Percentiles rank a stretch among this genome's conserved stretches.
Conservation (phyloP, 2,797 vertebrate genomes). For the Setipinna tenuifilis region DNA sequence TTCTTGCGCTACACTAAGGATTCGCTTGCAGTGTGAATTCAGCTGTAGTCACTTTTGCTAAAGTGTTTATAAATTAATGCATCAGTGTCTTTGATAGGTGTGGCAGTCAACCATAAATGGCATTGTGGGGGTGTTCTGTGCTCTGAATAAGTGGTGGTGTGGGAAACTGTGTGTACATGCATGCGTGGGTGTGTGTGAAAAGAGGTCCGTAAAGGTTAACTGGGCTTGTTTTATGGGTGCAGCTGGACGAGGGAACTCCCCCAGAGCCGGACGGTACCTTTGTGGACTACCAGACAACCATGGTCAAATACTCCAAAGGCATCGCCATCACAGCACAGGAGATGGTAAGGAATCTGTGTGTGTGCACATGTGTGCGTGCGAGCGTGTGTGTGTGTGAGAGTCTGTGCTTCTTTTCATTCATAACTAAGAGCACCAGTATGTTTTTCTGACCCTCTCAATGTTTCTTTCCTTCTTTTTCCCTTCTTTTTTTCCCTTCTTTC, state of each 20-base stretch:
- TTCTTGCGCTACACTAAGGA: no score
- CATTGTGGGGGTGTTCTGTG: background rate
- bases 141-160: slow-evolving; percentile 1
- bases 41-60: background rate
- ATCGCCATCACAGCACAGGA: slow-evolving; percentile 97
- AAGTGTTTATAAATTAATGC: background rate
- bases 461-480: background rate
- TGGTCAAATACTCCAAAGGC: slow-evolving; percentile 97
- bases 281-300: slow-evolving; percentile 98
- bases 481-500: background rate
- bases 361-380: slow-evolving; percentile 10
- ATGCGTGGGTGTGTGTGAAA: background rate
- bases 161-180: background rate
- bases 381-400: background rate
- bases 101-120: background rate
- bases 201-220: background rate
- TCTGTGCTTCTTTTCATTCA: background rate
- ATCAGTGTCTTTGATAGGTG: background rate
- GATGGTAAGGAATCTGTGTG: slow-evolving; percentile 84
- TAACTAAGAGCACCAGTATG: background rate
- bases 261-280: slow-evolving; percentile 93
- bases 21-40: background rate
- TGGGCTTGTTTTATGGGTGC: slow-evolving; percentile 1
- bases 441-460: background rate
- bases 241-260: slow-evolving; percentile 95